These are phyloP conservation scores for Zoanthus gigantus DNA, from an alignment of 92 coral and sea anemone species.

Conservation along the genomic window DNA sequence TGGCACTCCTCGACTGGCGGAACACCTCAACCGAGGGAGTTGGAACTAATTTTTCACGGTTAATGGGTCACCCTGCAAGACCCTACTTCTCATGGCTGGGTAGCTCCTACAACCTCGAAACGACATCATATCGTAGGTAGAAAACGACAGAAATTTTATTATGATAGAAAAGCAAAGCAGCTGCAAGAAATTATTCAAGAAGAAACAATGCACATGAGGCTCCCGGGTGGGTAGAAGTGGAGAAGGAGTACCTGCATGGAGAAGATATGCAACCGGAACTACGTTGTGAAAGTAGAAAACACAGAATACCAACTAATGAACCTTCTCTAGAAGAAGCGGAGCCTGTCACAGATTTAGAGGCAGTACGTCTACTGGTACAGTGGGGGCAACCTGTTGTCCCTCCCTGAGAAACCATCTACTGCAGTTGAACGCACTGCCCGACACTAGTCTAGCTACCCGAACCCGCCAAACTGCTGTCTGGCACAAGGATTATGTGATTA, in stretches of 20 bases:
- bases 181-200: not conserved
- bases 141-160: constrained; percentile 34
- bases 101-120: constrained; percentile 44
- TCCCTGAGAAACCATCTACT: not conserved
- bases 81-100: constrained; percentile 52
- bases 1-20: not conserved
- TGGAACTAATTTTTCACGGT: not conserved
- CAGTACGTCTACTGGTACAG: not conserved
- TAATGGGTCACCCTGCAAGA: constrained; percentile 35
- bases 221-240: not conserved
- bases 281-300: not conserved
- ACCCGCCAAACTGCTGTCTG: not conserved
- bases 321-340: not conserved
- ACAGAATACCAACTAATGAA: not conserved
- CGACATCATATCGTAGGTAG: constrained; percentile 31
- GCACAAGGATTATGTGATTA: not conserved
- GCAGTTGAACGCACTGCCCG: not conserved
- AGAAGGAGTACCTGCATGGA: not conserved
- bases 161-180: constrained; percentile 21
- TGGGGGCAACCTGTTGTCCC: not conserved
- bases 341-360: not conserved
- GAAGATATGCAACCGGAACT: not conserved
- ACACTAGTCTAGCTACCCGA: not conserved
- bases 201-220: not conserved
- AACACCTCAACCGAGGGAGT: too few species aligned